Conservation (phyloP, 2,113 vertebrate genomes). For the Colistium nudipinnis region DNA sequence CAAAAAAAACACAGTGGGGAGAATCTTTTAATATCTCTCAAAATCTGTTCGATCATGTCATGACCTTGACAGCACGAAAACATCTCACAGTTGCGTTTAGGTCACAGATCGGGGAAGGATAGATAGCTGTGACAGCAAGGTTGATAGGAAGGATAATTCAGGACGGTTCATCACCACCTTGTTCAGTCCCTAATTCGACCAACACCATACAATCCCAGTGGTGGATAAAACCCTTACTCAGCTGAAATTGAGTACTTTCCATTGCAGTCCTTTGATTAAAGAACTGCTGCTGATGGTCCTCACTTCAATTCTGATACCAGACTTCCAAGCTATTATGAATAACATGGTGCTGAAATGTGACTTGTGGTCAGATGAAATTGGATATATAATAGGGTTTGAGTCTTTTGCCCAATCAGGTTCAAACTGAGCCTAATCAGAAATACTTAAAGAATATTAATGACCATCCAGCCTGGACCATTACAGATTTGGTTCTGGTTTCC, state of each 20-base stretch:
- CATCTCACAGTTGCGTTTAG: conserved; percentile 4
- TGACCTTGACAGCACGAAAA: conserved; percentile 39
- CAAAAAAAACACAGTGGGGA: background rate
- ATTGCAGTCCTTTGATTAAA: conserved; percentile 17
- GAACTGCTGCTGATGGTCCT: background rate
- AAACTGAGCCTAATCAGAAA: conserved; percentile 38
- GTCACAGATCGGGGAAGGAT: conserved; percentile 7
- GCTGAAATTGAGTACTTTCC: conserved; percentile 9
- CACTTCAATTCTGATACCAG: conserved; percentile 11
- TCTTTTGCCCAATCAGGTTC: conserved; percentile 42
- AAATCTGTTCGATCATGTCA: too few relatives aligned
- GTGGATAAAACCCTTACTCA: background rate
- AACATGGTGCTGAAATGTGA: conserved; percentile 2
- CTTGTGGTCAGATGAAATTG: conserved; percentile 31
- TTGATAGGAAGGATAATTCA: conserved; percentile 50
- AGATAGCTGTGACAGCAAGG: conserved; percentile 46
- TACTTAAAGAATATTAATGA: conserved; percentile 59
- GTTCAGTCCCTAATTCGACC: conserved; percentile 35
- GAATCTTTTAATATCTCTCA: too few relatives aligned
- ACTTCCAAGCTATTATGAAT: background rate
- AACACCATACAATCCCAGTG: background rate
- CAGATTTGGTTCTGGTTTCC: conserved; percentile 37
- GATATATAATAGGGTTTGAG: conserved; percentile 44
- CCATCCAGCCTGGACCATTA: conserved; percentile 4
- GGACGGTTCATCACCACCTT: conserved; percentile 31